A percentile compares a stretch with the other conserved stretches of the same genome.
These are phyloP conservation scores for Drosophila insularis DNA, from an alignment of 1,140 invertebrate genomes.

Conservation along the genomic window DNA sequence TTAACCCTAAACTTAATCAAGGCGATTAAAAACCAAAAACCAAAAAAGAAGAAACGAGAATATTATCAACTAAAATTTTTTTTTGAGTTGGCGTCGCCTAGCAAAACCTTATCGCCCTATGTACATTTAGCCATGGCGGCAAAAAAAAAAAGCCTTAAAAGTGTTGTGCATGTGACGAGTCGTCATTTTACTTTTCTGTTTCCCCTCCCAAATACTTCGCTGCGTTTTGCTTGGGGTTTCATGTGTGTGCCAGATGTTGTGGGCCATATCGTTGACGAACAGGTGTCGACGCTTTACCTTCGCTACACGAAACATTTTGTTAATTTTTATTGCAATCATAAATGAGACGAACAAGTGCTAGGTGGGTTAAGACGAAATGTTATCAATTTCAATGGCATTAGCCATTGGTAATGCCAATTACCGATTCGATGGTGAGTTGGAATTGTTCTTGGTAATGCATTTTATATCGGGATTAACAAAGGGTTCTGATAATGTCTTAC, in stretches of 20 bases:
- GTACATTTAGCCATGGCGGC: background rate
- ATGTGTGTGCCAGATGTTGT: constrained; percentile 33
- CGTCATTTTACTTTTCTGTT: constrained; percentile 14
- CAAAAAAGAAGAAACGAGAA: background rate
- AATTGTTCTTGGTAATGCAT: constrained; percentile 53
- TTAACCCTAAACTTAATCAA: background rate
- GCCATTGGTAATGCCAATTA: background rate
- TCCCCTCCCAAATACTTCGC: background rate
- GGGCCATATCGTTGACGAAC: constrained; percentile 13
- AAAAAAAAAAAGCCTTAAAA: constrained; percentile 5
- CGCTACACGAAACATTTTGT: background rate
- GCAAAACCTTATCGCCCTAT: background rate
- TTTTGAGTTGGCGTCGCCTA: background rate
- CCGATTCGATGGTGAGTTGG: constrained; percentile 7
- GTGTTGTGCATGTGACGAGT: constrained; percentile 5
- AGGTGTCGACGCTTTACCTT: constrained; percentile 29
- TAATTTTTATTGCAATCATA: constrained; percentile 38
- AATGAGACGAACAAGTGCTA: background rate
- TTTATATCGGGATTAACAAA: constrained; percentile 11
- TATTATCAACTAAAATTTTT: background rate
- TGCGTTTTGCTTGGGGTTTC: constrained; percentile 14
- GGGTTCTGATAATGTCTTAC: background rate
- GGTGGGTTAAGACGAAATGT: background rate
- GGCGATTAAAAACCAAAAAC: background rate
- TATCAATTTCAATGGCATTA: constrained; percentile 26